These are phyloP conservation scores for Chaetops frenatus DNA, from an alignment of 2,113 vertebrate genomes.

Conservation along the genomic window DNA sequence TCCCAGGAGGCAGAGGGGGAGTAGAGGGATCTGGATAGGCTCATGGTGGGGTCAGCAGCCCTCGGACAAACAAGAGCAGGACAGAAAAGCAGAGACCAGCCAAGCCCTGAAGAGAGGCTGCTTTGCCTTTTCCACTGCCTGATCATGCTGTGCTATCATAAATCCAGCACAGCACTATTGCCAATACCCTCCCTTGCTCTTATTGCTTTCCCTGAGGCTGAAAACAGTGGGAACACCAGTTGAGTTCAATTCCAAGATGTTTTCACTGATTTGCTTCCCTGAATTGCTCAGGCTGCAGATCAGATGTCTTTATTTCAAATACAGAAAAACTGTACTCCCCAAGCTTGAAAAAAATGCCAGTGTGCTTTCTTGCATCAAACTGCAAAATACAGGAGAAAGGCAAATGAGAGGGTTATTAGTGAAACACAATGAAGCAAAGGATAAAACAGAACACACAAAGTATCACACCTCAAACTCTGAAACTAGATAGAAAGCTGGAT, in stretches of 20 bases:
- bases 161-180: background rate
- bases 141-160: background rate
- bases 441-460: background rate
- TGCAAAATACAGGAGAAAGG: background rate
- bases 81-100: background rate
- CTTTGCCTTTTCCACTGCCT: background rate
- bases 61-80: background rate
- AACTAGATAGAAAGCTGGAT: background rate
- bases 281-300: background rate
- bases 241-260: background rate
- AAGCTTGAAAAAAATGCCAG: background rate
- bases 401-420: background rate
- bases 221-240: background rate
- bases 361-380: background rate
- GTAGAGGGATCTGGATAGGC: background rate
- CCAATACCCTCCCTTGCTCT: background rate
- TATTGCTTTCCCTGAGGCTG: background rate
- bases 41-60: background rate
- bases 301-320: background rate
- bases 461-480: background rate
- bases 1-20: background rate
- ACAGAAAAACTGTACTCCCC: background rate
- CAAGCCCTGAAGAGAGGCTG: background rate
- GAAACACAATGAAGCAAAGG: background rate
- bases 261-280: background rate